phyloP scores from a whole-genome alignment of 2,797 vertebrate genomes.

The Nothura maculosa region DNA sequence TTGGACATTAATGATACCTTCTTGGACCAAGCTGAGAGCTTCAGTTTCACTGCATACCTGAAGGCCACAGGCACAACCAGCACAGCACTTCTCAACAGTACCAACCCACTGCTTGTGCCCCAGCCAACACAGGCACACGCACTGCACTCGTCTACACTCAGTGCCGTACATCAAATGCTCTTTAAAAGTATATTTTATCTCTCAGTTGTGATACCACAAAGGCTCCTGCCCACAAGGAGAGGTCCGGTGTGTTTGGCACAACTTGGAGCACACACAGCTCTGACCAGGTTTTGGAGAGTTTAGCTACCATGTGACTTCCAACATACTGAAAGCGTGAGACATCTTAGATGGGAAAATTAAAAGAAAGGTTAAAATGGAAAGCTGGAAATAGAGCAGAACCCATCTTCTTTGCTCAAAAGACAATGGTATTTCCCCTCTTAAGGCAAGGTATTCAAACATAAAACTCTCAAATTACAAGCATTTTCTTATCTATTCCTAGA shows the following conservation, averaged over 20 bases:
- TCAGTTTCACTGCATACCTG: accelerated
- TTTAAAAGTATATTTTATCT: accelerated
- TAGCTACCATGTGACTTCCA: accelerated
- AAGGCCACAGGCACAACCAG: neutral
- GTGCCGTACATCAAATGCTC: neutral
- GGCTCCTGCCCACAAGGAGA: neutral
- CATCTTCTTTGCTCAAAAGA: neutral
- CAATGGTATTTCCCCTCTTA: neutral
- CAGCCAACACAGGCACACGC: accelerated
- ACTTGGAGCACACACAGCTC: neutral
- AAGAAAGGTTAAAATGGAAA: neutral
- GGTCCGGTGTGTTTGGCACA: neutral
- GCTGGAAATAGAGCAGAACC: neutral
- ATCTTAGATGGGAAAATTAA: accelerated
- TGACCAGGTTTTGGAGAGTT: neutral
- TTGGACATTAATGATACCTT: accelerated
- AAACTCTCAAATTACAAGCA: neutral
- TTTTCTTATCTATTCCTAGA: neutral
- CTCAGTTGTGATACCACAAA: neutral
- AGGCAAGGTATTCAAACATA: neutral
- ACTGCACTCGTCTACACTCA: accelerated
- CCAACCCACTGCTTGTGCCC: neutral
- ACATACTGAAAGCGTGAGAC: neutral
- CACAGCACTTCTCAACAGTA: neutral
- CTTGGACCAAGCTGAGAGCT: neutral